Evolutionary conservation across 92 coral and sea anemone genomes (phyloP).

Genomic region (Metridium senile): DNA sequence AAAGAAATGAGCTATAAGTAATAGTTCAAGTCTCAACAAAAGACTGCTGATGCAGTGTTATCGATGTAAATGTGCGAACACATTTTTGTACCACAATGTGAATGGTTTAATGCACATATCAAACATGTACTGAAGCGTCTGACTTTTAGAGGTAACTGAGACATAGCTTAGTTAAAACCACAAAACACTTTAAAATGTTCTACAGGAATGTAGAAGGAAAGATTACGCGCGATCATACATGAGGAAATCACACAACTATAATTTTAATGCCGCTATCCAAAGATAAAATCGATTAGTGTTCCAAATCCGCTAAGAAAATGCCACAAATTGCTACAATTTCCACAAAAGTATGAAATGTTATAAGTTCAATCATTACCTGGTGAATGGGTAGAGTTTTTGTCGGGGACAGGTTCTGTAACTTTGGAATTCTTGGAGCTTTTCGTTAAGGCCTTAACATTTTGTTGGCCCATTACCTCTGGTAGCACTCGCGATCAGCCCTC

Average conservation of each 20-base stretch:
- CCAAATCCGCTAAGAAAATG: neutral
- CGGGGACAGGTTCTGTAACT: constrained; percentile 7
- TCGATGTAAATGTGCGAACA: too few species aligned
- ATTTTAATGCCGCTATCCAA: neutral
- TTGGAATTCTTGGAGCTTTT: constrained; percentile 34
- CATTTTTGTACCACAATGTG: too few species aligned
- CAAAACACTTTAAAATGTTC: neutral
- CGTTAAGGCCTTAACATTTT: constrained; percentile 30
- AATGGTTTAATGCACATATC: neutral
- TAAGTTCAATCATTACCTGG: constrained; percentile 14
- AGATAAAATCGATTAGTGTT: neutral
- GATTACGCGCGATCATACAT: neutral
- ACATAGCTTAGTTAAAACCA: constrained; percentile 6
- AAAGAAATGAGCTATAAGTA: too few species aligned
- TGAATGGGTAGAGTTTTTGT: constrained; percentile 5
- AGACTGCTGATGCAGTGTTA: too few species aligned
- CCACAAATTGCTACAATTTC: neutral
- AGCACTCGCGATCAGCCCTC: constrained; percentile 1
- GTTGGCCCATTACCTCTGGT: constrained; percentile 43
- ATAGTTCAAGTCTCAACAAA: too few species aligned
- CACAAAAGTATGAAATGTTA: neutral
- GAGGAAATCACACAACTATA: too few species aligned
- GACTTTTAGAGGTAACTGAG: neutral
- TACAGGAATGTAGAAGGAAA: neutral
- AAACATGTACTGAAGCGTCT: neutral